phyloP scores from a whole-genome alignment of 2,113 vertebrate species.

The Micronisus gabar region DNA sequence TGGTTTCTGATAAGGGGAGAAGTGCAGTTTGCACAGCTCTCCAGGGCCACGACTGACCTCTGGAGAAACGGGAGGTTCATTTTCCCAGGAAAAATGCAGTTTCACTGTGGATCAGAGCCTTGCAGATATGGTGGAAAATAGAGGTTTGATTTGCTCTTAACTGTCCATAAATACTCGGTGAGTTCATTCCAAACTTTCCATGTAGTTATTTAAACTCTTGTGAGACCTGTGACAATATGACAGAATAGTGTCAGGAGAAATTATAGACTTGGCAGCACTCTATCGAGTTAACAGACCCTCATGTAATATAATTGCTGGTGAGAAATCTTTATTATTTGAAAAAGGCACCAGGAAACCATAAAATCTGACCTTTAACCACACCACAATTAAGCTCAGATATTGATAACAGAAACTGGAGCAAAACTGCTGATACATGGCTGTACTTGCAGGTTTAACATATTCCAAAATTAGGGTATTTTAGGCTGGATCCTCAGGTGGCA shows the following conservation, averaged over 20 bases:
- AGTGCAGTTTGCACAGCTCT: neutral
- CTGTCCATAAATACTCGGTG: neutral
- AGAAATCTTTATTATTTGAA: constrained; percentile 46
- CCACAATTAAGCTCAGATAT: constrained; percentile 20
- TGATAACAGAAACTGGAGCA: constrained; percentile 42
- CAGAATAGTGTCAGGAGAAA: constrained; percentile 37
- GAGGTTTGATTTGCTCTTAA: constrained; percentile 42
- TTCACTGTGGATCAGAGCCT: neutral
- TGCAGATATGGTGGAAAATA: constrained; percentile 54
- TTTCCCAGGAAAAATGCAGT: constrained; percentile 52
- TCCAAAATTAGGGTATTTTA: neutral
- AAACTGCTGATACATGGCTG: constrained; percentile 28
- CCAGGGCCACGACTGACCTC: constrained; percentile 24
- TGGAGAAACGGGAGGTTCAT: constrained; percentile 41
- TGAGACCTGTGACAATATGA: constrained; percentile 34
- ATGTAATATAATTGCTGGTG: constrained; percentile 12
- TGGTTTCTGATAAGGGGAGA: constrained; percentile 37
- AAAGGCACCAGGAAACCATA: constrained; percentile 31
- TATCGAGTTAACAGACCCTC: neutral
- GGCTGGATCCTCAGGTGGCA: neutral
- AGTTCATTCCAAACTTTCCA: constrained; percentile 31
- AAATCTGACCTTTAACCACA: constrained; percentile 40
- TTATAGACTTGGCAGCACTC: constrained; percentile 26
- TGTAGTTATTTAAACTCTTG: constrained; percentile 28
- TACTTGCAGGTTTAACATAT: constrained; percentile 32